Conservation (phyloP, 2,888 invertebrate species). For the Strigamia crassipes region DNA sequence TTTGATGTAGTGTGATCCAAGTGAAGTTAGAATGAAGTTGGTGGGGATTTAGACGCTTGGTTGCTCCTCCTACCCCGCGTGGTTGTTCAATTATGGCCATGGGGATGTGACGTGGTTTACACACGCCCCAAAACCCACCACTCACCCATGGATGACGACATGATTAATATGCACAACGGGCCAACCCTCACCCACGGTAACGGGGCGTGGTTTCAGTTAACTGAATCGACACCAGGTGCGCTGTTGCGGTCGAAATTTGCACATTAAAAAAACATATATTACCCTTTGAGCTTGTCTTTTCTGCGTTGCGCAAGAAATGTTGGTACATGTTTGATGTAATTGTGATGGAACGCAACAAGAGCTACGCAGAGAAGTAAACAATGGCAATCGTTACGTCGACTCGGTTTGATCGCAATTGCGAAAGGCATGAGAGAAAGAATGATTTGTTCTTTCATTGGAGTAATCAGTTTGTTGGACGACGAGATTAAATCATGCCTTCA, state of each 20-base stretch:
- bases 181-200: neutral
- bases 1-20: neutral
- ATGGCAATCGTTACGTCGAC: no score
- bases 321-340: no score
- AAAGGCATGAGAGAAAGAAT: neutral
- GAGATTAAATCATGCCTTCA: conserved; percentile 21
- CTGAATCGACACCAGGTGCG: neutral
- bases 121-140: conserved; percentile 11
- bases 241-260: neutral
- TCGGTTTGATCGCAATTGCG: no score
- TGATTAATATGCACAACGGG: conserved; percentile 5
- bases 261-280: no score
- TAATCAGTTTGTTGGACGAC: neutral
- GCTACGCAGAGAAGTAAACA: neutral
- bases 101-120: conserved; percentile 21
- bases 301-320: no score
- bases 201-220: neutral
- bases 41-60: neutral
- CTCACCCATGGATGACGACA: conserved; percentile 24
- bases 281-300: no score
- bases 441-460: neutral
- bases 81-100: conserved; percentile 19
- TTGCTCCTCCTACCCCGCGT: conserved; percentile 14
- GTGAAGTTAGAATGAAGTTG: conserved; percentile 6
- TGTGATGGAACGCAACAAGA: neutral